Evolutionary conservation across 2,113 vertebrate species (phyloP), one percentile per base, ranked within the genome.

Genomic region (Catharus fuscescens): DNA sequence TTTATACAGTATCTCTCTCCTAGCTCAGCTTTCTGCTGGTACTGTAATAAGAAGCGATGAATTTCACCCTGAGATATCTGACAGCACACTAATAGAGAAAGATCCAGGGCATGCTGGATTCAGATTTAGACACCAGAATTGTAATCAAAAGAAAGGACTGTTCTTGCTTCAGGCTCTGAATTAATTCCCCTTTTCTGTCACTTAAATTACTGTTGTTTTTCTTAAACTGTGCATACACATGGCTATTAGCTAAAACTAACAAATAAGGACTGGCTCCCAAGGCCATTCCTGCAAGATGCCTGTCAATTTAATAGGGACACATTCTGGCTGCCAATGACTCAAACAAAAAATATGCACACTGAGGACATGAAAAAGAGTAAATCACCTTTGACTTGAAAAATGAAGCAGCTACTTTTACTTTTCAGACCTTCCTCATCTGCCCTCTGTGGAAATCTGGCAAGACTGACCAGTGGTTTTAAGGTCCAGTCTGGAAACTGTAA

Each of bases 81-180:
- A 79, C 42, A 90, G 21, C 38, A 85, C 2, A 1, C 53, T 81
- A 74, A 81, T 32, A 77, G 31, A 78, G 10, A 90, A 89, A 92
- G 70, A 95, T 57, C 10, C 29, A 79, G 57, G 48, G 62, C 57
- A 50, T 29, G 21, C 61, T 85, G 42, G 40, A 72, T 91, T 79
- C 61, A 64, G 65, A 92, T 72, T 79, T 61, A 79, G 70, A 71
- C 57, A 57, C 28, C 60, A 84, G 81, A 92, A 67, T 47, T 61
- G 59, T 50, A 94, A 88, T 80, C 38, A 84, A 79, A 89, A 71
- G 62, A 88, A 92, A 78, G 16, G 38, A 84, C 50, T 84, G n/a
- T 8, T 91, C 74, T 72, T 86, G 73, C 73, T 89, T 76, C 91
- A 85, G 66, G 80, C 62, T 89, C 66, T 92, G 78, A 89, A 95